Conservation (phyloP, 2,113 vertebrate species). For the Sarotherodon lohbergeri region DNA sequence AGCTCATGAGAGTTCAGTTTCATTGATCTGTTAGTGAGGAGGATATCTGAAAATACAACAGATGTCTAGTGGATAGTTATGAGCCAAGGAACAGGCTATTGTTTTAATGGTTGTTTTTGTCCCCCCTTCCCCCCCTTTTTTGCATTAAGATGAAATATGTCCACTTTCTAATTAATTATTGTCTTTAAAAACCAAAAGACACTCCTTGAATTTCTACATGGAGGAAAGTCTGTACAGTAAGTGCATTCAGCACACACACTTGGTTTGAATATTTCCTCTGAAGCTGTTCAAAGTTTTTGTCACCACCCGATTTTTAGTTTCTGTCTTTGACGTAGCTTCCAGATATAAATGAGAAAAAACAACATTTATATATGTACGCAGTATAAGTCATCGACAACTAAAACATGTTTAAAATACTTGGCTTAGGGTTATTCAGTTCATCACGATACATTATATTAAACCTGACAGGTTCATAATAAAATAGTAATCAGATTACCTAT, state of each 20-base stretch:
- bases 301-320: background rate
- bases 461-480: background rate
- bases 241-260: background rate
- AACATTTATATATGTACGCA: background rate
- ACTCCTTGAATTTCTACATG: background rate
- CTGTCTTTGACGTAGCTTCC: background rate
- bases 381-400: background rate
- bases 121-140: accelerated
- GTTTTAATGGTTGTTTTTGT: accelerated
- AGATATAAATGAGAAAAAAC: background rate
- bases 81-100: background rate
- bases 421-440: background rate
- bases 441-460: background rate
- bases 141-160: background rate
- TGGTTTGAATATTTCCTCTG: background rate
- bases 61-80: background rate
- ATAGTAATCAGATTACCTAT: background rate
- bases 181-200: background rate
- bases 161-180: background rate
- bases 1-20: background rate
- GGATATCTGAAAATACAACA: background rate
- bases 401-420: background rate
- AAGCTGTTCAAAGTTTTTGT: background rate
- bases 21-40: background rate
- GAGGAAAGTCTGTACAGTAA: background rate